Conservation (phyloP, 2,113 vertebrate species). For the Xenus cinereus region DNA sequence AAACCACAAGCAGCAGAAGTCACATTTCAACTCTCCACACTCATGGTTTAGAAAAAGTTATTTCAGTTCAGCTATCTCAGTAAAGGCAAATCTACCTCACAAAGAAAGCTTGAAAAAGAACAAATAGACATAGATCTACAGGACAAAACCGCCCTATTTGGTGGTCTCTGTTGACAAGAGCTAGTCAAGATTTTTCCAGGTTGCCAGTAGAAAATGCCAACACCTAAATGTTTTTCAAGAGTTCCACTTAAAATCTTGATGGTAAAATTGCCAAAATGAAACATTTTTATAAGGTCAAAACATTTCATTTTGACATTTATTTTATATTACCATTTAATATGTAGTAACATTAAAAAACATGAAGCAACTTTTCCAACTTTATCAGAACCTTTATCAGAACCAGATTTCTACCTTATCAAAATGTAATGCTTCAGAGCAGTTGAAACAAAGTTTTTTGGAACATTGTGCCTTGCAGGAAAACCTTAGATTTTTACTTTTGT, state of each 20-base stretch:
- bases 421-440: background rate
- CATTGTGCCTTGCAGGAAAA: constrained; percentile 10
- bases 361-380: background rate
- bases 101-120: constrained; percentile 57
- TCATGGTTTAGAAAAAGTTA: background rate
- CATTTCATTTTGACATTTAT: constrained; percentile 14
- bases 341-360: constrained; percentile 2
- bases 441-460: constrained; percentile 33
- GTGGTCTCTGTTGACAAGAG: constrained; percentile 7
- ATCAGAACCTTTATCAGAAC: constrained; percentile 32
- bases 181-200: background rate
- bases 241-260: background rate
- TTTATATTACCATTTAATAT: constrained; percentile 32
- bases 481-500: constrained; percentile 48
- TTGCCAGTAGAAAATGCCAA: background rate
- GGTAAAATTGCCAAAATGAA: constrained; percentile 41
- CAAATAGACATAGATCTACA: constrained; percentile 50
- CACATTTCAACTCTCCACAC: background rate
- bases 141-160: constrained; percentile 27
- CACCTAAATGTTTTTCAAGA: constrained; percentile 1
- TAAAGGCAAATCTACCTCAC: constrained; percentile 16
- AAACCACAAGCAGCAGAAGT: background rate
- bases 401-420: constrained; percentile 29
- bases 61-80: constrained; percentile 28
- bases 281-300: constrained; percentile 29